Evolutionary conservation across 1,140 invertebrate species (phyloP).

Genomic region (Heliconius congener): DNA sequence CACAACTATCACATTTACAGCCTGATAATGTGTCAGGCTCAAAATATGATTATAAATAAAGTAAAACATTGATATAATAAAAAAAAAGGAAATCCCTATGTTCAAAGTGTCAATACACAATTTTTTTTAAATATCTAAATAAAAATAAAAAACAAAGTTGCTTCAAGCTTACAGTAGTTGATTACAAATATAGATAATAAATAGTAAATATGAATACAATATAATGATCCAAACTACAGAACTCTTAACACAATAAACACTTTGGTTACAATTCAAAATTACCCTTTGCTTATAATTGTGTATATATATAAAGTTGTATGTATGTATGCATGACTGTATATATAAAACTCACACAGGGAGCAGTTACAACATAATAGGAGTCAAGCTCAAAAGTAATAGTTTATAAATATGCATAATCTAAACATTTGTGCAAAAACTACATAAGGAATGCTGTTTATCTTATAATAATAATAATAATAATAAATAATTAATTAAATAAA

Average conservation of each 20-base stretch:
- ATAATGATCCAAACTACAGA: conserved; percentile 33
- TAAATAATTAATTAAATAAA: conserved; percentile 21
- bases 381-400: conserved; percentile 21
- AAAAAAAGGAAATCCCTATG: too few relatives aligned
- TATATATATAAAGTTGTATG: conserved; percentile 36
- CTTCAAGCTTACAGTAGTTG: neutral
- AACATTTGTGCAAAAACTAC: conserved; percentile 54
- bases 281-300: conserved; percentile 55
- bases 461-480: neutral
- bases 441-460: conserved; percentile 36
- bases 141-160: neutral
- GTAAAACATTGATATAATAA: too few relatives aligned
- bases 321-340: neutral
- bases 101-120: neutral
- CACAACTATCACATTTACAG: too few relatives aligned
- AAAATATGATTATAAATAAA: too few relatives aligned
- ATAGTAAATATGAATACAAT: conserved; percentile 21
- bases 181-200: neutral
- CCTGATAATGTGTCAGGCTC: too few relatives aligned
- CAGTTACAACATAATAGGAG: conserved; percentile 8
- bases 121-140: neutral
- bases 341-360: conserved; percentile 7
- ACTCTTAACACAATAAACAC: conserved; percentile 48
- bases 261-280: conserved; percentile 55
- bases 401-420: conserved; percentile 37